Conservation (phyloP, 1,140 invertebrate genomes). For the Microplitis demolitor region DNA sequence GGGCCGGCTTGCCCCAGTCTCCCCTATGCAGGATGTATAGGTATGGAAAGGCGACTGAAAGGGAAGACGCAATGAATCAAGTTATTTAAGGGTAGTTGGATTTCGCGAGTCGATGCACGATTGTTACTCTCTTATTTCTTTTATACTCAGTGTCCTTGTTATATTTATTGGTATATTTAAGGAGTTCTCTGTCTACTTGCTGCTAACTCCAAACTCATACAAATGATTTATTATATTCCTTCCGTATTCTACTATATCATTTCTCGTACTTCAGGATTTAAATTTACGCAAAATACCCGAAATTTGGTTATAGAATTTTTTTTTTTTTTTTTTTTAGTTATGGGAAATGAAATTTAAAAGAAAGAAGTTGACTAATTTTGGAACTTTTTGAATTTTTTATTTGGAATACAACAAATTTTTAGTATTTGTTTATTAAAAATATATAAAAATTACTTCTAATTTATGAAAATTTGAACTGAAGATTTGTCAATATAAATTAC, state of each 20-base stretch:
- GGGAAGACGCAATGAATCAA: constrained; percentile 54
- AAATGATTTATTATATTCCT: constrained; percentile 60
- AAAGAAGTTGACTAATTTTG: background rate
- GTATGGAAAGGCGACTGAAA: background rate
- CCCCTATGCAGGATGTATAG: background rate
- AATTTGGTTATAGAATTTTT: background rate
- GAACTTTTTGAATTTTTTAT: too few relatives aligned
- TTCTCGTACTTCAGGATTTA: constrained; percentile 22
- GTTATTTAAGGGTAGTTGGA: constrained; percentile 63
- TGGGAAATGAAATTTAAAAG: too few relatives aligned
- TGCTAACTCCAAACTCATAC: constrained; percentile 39
- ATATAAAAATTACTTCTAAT: too few relatives aligned
- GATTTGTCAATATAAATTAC: too few relatives aligned
- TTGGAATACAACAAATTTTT: too few relatives aligned
- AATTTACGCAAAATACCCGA: constrained; percentile 49
- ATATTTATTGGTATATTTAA: too few relatives aligned
- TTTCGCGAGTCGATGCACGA: constrained; percentile 61
- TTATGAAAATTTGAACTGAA: too few relatives aligned
- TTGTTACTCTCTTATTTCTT: constrained; percentile 15
- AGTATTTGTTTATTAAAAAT: too few relatives aligned
- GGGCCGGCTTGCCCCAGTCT: too few relatives aligned
- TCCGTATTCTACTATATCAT: constrained; percentile 38
- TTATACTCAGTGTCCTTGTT: constrained; percentile 17
- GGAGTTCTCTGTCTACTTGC: too few relatives aligned
- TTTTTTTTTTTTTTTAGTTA: background rate